Evolutionary conservation across 2,113 vertebrate genomes (phyloP), one percentile per base, ranked within the genome.

Genomic region (Passerina amoena): DNA sequence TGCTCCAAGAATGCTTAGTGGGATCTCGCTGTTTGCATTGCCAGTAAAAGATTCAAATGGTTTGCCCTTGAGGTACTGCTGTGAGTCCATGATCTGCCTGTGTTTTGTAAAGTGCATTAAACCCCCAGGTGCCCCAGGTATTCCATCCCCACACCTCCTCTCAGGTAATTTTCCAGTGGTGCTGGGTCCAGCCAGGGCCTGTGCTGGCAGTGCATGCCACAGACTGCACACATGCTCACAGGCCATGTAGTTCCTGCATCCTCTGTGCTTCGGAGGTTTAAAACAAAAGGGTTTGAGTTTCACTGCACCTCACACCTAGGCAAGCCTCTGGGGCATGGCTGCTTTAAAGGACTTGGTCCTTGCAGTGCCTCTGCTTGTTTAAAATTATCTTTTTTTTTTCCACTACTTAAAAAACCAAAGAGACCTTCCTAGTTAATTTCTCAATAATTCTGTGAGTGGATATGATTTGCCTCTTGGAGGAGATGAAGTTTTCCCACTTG

Each of bases 181-280:
- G 14, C 66, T 19, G 47, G 53, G 61, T 38, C 60, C 9, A 5
- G 42, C 4, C 18, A 9, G n/a, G 42, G 54, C 28, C 35, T 33
- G 53, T 40, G 53, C 68, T 61, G 42, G 27, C 20, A 60, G 22
- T 3, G 8, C 57, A 5, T 25, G 48, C 48, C 24, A 14, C 24
- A 48, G 48, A 4, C 45, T 48, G 66, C 8, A 2, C 25, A 16
- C 1, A 1, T 4, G 23, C 60, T 65, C 45, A 2, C n/a, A 6
- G 28, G 4, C 22, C 28, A 2, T 6, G 54, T 12, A 14, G 14
- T 3, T 64, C 40, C 60, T 54, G 48, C 0, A 1, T 0, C 1
- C 35, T 45, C 60, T 78, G 48, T 82, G 64, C 45, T 63, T 72
- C 0, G 0, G 19, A 69, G 65, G 18, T 37, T 54, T 51, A 7